Conservation (phyloP, 2,888 invertebrate genomes). For the Thyatira batis region DNA sequence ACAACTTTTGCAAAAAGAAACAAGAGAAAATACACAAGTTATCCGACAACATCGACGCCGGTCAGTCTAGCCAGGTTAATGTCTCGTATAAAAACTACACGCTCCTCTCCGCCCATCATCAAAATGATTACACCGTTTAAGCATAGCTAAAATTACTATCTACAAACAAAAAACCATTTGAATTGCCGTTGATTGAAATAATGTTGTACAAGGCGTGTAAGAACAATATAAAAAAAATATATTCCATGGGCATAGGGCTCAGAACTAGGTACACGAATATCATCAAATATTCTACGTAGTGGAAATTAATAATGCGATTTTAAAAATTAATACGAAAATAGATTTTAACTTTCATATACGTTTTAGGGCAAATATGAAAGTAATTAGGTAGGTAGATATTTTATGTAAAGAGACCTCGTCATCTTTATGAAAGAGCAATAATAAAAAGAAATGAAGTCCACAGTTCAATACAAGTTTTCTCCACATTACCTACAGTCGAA, state of each 20-base stretch:
- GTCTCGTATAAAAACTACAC: slow-evolving; percentile 34
- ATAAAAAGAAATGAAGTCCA: slow-evolving; percentile 51
- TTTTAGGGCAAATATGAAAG: slow-evolving; percentile 3
- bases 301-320: neutral
- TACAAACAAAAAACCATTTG: slow-evolving; percentile 38
- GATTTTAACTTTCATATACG: neutral
- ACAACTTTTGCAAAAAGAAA: slow-evolving; percentile 14
- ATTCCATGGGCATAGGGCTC: too few relatives aligned
- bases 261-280: too few relatives aligned
- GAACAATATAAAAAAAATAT: too few relatives aligned
- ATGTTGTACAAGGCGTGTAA: neutral
- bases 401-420: slow-evolving; percentile 34
- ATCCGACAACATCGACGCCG: slow-evolving; percentile 41
- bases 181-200: slow-evolving; percentile 16
- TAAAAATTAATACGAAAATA: neutral
- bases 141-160: slow-evolving; percentile 34
- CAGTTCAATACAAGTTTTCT: slow-evolving; percentile 52
- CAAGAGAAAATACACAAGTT: slow-evolving; percentile 21
- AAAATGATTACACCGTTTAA: slow-evolving; percentile 45
- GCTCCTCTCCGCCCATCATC: slow-evolving; percentile 39
- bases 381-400: neutral
- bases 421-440: slow-evolving; percentile 48
- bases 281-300: too few relatives aligned
- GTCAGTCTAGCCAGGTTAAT: slow-evolving; percentile 39
- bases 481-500: slow-evolving; percentile 49